Base-by-base conservation (phyloP, 64 coral and sea anemone species). In the Hydrozoanthus tunicans region DNA sequence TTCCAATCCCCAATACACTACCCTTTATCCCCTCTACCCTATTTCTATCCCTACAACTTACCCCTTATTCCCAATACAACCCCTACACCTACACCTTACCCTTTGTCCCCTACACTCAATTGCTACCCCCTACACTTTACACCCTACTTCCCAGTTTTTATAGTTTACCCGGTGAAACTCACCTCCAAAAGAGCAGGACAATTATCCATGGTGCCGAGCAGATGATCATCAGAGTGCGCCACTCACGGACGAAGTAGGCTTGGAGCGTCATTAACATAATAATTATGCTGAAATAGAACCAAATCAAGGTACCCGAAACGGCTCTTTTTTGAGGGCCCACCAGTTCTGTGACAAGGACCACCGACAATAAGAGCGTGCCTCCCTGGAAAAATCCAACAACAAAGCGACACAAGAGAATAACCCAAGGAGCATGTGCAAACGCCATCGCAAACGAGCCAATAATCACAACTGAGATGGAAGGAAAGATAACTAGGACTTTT, bases 171-270 rank as follows among this genome's bases (percentile, higher is more conserved):
- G 0, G 1, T 43, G 32, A 43, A 43, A 97, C 92, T 94, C 89
- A 97, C 95, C 89, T 93, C 92, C 92, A 97, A 23, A 97, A 97
- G 6, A 91, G 0, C 5, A 97, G 62, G 8, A 91, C 81, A 62
- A 97, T 91, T 27, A 97, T 73, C 85, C 89, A 97, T 4, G 95
- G 92, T 59, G 90, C 92, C 15, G 90, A 88, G 9, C 85, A 94
- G 5, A 97, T 5, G 43, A 97, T 97, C 7, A 86, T 73, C 56
- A 97, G 62, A 51, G 83, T 88, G 6, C 85, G 25, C 95, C 95
- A 97, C 24, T 77, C 73, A 9, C 95, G 82, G 0, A 97, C 77
- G 53, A 91, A 94, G 32, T 77, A 97, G 3, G 95, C 92, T 53
- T 89, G 82, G 5, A 96, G 89, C 1, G 71, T 92, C 63, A 96